These are phyloP conservation scores for Agonopterix arenella DNA, from an alignment of 2,888 invertebrate species.

Conservation along the genomic window DNA sequence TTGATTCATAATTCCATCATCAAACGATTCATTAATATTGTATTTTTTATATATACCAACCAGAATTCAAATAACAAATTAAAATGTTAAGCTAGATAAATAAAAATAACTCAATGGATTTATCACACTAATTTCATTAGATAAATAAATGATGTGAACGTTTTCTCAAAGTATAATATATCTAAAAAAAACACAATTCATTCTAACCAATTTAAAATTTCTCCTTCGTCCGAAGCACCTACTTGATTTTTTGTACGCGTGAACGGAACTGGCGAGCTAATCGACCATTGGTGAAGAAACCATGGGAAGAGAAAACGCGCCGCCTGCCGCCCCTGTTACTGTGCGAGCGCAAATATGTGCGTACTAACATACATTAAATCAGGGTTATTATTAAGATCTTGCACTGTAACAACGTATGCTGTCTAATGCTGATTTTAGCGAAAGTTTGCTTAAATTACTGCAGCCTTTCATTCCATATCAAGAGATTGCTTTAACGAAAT, in stretches of 20 bases:
- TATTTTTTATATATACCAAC: not conserved
- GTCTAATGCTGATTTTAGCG: not conserved
- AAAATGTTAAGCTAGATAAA: not conserved
- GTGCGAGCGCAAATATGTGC: constrained; percentile 13
- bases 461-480: too few species aligned
- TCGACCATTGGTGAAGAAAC: constrained; percentile 35
- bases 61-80: not conserved
- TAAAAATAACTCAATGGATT: constrained; percentile 1
- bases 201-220: constrained; percentile 18
- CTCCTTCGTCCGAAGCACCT: constrained; percentile 22
- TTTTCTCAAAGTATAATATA: too few species aligned
- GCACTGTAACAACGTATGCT: constrained; percentile 2
- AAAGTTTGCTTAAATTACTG: too few species aligned
- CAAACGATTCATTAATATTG: not conserved
- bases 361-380: not conserved
- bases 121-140: constrained; percentile 7
- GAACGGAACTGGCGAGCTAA: constrained; percentile 29
- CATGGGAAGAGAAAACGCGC: constrained; percentile 55
- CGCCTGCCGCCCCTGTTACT: constrained; percentile 18
- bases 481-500: too few species aligned
- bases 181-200: too few species aligned
- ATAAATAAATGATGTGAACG: not conserved
- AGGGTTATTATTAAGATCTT: constrained; percentile 3
- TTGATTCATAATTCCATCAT: constrained; percentile 4
- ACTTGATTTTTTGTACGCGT: constrained; percentile 26